Evolutionary conservation across 2,797 vertebrate species (phyloP), one percentile per base, ranked within the genome.

Genomic region (Characodon lateralis): DNA sequence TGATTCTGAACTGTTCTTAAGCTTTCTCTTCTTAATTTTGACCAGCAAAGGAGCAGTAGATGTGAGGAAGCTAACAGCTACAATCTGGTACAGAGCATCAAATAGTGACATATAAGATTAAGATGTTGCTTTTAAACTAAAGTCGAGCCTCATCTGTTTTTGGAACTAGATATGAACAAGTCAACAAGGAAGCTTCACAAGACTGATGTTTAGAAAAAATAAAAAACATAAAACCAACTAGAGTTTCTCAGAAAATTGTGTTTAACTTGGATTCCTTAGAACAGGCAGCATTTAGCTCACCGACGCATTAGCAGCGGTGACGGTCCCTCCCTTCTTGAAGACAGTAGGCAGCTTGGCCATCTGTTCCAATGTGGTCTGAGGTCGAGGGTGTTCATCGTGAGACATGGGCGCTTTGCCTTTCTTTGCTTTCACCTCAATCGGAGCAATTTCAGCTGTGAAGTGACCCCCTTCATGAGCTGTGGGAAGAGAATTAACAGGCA

Each of bases 241-340:
- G 20, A n/a, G 0, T 22, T 35, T 63, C 14, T 63, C 31, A 63
- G 9, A 41, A 66, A 66, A 41, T 24, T 24, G 35, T n/a, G 55
- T n/a, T 58, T n/a, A 58, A 66, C 35, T 46, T 46, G 43, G 43
- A 46, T 46, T 46, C 35, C 4, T 35, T 35, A 35, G 12, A 18
- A 5, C 7, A 56, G 46, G 22, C 13, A 16, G 35, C 65, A 77
- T 2, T 6, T 8, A 69, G 88, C 98, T 88, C 89, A 99, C 98
- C 12, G 98, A 99, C 5, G 98, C 97, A 1, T 99, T 99, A 59
- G 97, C 98, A 13, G 98, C 97, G 0, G 98, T 99, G 71, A 99
- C 96, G 0, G 97, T 97, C 2, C 98, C 98, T 2, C 96, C 96
- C 88, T 99, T 98, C 92, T 99, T 99, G 82, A 99, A 99, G 80